Base-by-base conservation (phyloP, 2,797 vertebrate species). In the Oreortyx pictus region DNA sequence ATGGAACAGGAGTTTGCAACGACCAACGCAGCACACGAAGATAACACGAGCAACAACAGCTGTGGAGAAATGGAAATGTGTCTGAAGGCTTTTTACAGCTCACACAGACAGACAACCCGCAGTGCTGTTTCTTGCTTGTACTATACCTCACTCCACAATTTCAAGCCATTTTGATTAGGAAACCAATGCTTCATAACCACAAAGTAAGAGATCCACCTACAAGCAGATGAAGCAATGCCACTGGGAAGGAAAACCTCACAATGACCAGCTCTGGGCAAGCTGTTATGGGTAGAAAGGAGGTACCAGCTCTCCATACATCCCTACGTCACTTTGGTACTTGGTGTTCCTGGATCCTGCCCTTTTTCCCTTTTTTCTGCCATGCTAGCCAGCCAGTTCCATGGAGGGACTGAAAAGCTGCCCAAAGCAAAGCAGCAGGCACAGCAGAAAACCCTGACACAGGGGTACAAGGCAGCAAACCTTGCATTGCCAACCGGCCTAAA, bases 221-320 rank as follows among this genome's bases (percentile, higher is more conserved):
- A 78, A 46, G 27, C 14, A 79, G 66, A 73, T n/a, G 67, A 81
- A 77, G 31, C 33, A 75, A 7, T 7, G 43, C 18, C 25, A 29
- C 25, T 35, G 5, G 9, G 13, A 14, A 86, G 8, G 9, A 90
- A 87, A 82, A 60, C 0, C 8, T 43, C 31, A 18, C 0, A 1
- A 7, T 5, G 46, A 46, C 9, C 14, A 92, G 57, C 33, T 64
- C 31, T 12, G 46, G 82, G 65, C 1, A 0, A 39, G 27, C 33
- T 17, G 52, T 27, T 74, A 60, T 17, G 43, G 29, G 35, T 2
- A 79, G 8, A 5, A 3, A 50, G 29, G 5, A 59, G 18, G 6
- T 31, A 50, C 4, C 1, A 2, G 33, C 23, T 76, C 43, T n/a
- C 50, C 3, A 0, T 20, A 2, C 2, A 16, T 7, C 47, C 46